A percentile compares a stretch with the other conserved stretches of the same genome.
These are phyloP conservation scores for Aspiorhynchus laticeps DNA, from an alignment of 2,113 vertebrate genomes.

Conservation along the genomic window DNA sequence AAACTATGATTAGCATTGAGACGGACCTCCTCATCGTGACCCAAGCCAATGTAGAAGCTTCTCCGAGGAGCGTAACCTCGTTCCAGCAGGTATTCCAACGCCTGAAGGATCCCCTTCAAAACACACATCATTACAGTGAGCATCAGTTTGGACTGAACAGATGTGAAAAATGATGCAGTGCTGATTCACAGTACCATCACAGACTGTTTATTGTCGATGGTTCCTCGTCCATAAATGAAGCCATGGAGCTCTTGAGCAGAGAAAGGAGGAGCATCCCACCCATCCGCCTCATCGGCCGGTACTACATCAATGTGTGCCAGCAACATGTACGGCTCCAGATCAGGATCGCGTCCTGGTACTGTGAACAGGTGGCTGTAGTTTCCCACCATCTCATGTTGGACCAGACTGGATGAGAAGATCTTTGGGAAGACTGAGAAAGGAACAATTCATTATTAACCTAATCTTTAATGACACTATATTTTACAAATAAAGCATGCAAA, in stretches of 20 bases:
- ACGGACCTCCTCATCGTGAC: constrained; percentile 92
- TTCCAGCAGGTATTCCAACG: constrained; percentile 86
- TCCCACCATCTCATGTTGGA: constrained; percentile 85
- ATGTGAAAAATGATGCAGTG: neutral
- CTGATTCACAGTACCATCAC: constrained; percentile 77
- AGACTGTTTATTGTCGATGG: constrained; percentile 89
- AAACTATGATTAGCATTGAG: neutral
- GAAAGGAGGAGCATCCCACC: constrained; percentile 91
- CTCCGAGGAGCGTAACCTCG: constrained; percentile 82
- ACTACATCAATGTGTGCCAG: constrained; percentile 94
- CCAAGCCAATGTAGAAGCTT: constrained; percentile 89
- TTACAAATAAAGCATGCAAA: neutral
- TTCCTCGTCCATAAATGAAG: constrained; percentile 93
- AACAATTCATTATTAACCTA: neutral
- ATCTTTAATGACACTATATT: neutral
- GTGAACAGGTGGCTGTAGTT: constrained; percentile 90
- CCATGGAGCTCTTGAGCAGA: constrained; percentile 85
- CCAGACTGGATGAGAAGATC: constrained; percentile 84
- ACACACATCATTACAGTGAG: constrained; percentile 21
- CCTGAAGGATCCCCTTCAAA: constrained; percentile 87
- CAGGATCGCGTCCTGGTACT: constrained; percentile 78
- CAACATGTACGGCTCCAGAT: constrained; percentile 86
- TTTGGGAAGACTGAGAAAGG: constrained; percentile 83
- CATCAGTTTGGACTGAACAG: neutral
- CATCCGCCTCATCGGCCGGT: constrained; percentile 81